These are phyloP conservation scores for Geotrupes spiniger DNA, from an alignment of 2,888 invertebrate genomes.

Conservation along the genomic window DNA sequence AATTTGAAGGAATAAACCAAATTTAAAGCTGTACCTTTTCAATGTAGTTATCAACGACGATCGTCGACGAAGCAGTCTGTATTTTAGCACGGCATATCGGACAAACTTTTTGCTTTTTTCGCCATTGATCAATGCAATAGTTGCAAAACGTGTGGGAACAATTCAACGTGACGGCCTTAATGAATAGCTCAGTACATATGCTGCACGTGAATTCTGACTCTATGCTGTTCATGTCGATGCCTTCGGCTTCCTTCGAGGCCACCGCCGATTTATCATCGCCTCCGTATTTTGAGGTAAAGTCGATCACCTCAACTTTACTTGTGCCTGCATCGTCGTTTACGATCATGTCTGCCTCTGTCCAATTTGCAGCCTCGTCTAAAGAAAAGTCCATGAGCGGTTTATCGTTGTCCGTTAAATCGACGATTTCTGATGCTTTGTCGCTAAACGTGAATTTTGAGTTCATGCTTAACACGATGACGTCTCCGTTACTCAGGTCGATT, in stretches of 20 bases:
- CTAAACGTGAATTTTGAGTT: conserved; percentile 8
- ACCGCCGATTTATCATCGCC: not conserved
- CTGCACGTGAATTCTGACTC: conserved; percentile 72
- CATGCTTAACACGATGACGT: conserved; percentile 46
- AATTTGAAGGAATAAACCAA: not conserved
- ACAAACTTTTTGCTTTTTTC: conserved; percentile 65
- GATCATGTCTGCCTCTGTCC: not conserved
- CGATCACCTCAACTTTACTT: not conserved
- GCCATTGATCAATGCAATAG: conserved; percentile 69
- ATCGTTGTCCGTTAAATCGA: not conserved
- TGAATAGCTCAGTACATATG: conserved; percentile 72
- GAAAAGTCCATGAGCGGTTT: conserved; percentile 9
- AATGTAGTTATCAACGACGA: conserved; percentile 71
- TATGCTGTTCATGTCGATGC: conserved; percentile 42
- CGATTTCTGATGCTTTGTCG: not conserved
- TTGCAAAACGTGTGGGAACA: conserved; percentile 76
- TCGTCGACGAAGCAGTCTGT: conserved; percentile 56
- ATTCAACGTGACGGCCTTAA: conserved; percentile 65
- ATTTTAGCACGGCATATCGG: conserved; percentile 64
- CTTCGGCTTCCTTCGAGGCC: no score
- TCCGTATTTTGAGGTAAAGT: not conserved
- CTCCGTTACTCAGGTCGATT: conserved; percentile 46
- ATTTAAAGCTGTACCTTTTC: conserved; percentile 56
- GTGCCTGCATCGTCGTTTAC: not conserved
- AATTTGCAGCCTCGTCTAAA: not conserved